These are phyloP conservation scores for Oscheius sp. DNA, from an alignment of 2,888 invertebrate genomes.

Conservation along the genomic window DNA sequence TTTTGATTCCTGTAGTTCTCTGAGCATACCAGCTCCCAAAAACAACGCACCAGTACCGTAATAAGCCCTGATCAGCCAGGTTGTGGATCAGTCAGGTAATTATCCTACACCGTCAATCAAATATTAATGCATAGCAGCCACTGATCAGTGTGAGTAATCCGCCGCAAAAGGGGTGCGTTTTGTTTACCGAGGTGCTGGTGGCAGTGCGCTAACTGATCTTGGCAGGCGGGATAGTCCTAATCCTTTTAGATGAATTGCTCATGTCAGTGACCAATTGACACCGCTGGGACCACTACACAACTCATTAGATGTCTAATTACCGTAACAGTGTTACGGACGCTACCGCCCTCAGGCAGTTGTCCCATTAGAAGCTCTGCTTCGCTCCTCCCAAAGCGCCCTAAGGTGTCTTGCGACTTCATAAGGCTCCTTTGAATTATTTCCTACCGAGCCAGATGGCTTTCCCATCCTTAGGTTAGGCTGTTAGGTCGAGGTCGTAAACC, in stretches of 20 bases:
- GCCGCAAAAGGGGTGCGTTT: conserved; percentile 31
- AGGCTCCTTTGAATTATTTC: not conserved
- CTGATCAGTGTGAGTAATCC: conserved; percentile 30
- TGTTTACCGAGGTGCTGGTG: conserved; percentile 26
- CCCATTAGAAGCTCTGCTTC: conserved; percentile 11
- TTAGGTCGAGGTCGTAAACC: conserved; percentile 35
- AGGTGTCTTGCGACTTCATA: too few species aligned
- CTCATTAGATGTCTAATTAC: conserved; percentile 39
- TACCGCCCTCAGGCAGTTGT: conserved; percentile 9
- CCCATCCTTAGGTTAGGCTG: conserved; percentile 17
- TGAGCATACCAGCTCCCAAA: too few species aligned
- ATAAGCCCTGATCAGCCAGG: too few species aligned
- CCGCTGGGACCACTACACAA: conserved; percentile 38
- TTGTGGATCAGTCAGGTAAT: not conserved
- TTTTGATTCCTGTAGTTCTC: too few species aligned
- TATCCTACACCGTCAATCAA: conserved; percentile 29
- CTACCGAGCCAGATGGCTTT: conserved; percentile 18
- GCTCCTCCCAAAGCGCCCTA: not conserved
- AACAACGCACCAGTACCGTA: too few species aligned
- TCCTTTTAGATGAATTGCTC: conserved; percentile 40
- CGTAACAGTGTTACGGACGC: conserved; percentile 30
- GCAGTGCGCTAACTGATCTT: conserved; percentile 25
- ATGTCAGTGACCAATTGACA: conserved; percentile 40
- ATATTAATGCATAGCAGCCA: conserved; percentile 20
- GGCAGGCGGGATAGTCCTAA: conserved; percentile 36